These are phyloP conservation scores for Drosophila atroscutellata DNA, from an alignment of 2,888 invertebrate genomes.

Conservation along the genomic window DNA sequence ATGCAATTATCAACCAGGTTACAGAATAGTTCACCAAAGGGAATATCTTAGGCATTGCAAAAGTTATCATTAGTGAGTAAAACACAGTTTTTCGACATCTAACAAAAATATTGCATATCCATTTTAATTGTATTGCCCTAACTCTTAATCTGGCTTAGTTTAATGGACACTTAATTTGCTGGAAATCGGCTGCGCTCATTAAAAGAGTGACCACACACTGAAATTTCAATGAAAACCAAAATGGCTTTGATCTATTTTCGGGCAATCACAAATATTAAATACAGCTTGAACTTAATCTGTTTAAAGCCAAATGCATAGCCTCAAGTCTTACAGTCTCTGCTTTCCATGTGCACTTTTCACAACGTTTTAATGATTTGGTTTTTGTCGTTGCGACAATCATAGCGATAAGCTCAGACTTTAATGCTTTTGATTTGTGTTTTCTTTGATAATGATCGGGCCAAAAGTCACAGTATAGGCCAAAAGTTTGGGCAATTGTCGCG, in stretches of 20 bases:
- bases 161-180: not conserved
- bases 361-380: not conserved
- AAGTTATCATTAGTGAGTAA: not conserved
- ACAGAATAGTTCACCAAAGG: not conserved
- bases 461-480: conserved; percentile 32
- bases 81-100: not conserved
- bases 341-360: not conserved
- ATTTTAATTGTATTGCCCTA: not conserved
- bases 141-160: not conserved
- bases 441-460: conserved; percentile 36
- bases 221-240: not conserved
- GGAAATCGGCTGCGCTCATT: not conserved
- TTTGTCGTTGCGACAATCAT: conserved; percentile 19
- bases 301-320: not conserved
- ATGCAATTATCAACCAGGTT: conserved; percentile 1
- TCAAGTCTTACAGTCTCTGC: not conserved
- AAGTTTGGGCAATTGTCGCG: conserved; percentile 41
- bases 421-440: conserved; percentile 31
- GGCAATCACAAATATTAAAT: not conserved
- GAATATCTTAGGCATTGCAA: not conserved
- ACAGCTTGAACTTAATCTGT: not conserved
- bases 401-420: conserved; percentile 14
- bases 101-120: not conserved
- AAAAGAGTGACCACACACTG: not conserved
- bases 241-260: not conserved